Evolutionary conservation across 2,797 vertebrate genomes (phyloP), one percentile per base, ranked within the genome.

Genomic region (Halcyon badia): DNA sequence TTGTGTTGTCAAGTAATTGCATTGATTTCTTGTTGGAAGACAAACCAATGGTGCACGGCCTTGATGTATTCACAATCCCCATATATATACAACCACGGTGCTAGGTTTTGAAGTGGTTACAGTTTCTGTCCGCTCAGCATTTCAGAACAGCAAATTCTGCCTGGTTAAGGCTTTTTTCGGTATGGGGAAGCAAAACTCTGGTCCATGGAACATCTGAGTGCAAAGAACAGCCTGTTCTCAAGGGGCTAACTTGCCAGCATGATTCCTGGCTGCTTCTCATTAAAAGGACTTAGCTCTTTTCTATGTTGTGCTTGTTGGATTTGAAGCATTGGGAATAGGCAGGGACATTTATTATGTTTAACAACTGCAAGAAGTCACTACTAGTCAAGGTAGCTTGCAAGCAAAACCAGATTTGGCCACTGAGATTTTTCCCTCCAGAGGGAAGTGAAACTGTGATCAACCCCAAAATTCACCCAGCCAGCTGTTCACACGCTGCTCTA

Each of bases 211-310:
- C 19, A 21, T 83, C 18, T 37, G 26, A 83, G 61, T 71, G 51
- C 24, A 61, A 52, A 83, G 65, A 94, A 96, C 84, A 89, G 69
- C 28, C 37, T 86, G 84, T 96, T 92, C 69, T 77, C 87, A 61
- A 69, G 42, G 49, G 41, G 13, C 5, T 64, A 62, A 68, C 44
- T 73, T 89, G 49, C 65, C 86, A 91, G 83, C 84, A 26, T 48
- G 54, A 85, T 56, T 91, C 68, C 83, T 52, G 69, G 26, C 60
- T 85, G 57, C 52, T 89, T 88, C 91, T 94, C 41, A 76, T 91
- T 83, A 94, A 78, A 89, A 91, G 30, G 37, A 83, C 25, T 94
- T 89, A 58, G 56, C 46, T 57, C 61, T 66, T 94, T 91, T 64
- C 89, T 70, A 22, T n/a, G 26, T 39, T 58, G 52, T 46, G 42